These are phyloP conservation scores for Acheta domesticus DNA, from an alignment of 2,888 invertebrate species.

Conservation along the genomic window DNA sequence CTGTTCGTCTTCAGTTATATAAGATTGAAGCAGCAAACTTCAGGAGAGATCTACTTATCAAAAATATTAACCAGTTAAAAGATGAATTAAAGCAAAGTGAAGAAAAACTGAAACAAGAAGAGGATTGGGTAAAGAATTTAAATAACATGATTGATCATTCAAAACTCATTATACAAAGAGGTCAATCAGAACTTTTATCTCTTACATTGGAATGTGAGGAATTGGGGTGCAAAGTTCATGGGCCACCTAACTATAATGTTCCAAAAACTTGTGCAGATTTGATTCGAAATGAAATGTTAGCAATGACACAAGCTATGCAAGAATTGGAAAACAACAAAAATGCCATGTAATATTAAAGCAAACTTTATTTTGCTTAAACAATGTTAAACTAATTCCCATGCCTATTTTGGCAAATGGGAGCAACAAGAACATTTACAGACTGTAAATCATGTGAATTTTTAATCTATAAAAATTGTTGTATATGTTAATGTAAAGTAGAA, in stretches of 20 bases:
- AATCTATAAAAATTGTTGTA: too few relatives aligned
- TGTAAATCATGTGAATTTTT: too few relatives aligned
- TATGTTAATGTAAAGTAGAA: too few relatives aligned
- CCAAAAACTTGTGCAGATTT: background rate
- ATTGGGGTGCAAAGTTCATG: background rate
- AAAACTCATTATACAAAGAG: background rate
- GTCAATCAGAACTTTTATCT: constrained; percentile 18
- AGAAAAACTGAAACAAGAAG: background rate
- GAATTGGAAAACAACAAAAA: background rate
- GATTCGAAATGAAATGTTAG: background rate
- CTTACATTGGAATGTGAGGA: background rate
- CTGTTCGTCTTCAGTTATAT: background rate
- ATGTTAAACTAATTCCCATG: too few relatives aligned
- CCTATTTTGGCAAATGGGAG: too few relatives aligned
- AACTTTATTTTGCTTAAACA: too few relatives aligned
- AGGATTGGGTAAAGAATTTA: background rate
- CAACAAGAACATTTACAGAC: too few relatives aligned
- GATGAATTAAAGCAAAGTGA: background rate
- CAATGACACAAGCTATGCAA: background rate
- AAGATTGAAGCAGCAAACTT: background rate
- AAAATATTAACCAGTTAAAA: background rate
- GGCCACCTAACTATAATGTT: background rate
- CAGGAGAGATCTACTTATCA: background rate
- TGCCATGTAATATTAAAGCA: background rate
- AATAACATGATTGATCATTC: background rate